Evolutionary conservation across 2,888 invertebrate genomes (phyloP).

Genomic region (Lasius platythorax): DNA sequence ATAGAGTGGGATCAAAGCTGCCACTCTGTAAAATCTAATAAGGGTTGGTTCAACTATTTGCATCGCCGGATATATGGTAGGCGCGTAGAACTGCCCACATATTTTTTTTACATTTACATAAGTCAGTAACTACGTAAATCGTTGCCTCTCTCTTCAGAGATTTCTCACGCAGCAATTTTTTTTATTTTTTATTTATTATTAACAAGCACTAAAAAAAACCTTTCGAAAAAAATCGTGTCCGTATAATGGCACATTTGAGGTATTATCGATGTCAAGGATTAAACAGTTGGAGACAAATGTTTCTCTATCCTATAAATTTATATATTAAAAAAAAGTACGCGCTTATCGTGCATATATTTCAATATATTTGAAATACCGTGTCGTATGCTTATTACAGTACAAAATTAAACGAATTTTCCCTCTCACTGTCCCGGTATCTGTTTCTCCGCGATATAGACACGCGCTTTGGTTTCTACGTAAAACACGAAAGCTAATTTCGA

Average conservation of each 20-base stretch:
- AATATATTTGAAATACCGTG: neutral
- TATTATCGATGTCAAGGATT: neutral
- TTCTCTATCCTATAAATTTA: neutral
- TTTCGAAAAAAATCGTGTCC: neutral
- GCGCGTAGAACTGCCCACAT: slow-evolving; percentile 19
- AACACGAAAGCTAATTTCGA: slow-evolving; percentile 65
- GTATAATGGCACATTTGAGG: neutral
- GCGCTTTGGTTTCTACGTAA: slow-evolving; percentile 16
- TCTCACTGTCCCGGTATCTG: too few relatives aligned
- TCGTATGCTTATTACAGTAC: too few relatives aligned
- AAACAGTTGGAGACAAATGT: neutral
- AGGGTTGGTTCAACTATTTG: slow-evolving; percentile 37
- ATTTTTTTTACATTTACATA: slow-evolving; percentile 20
- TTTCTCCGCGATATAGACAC: neutral
- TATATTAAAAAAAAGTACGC: neutral
- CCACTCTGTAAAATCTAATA: slow-evolving; percentile 20
- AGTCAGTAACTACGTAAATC: slow-evolving; percentile 6
- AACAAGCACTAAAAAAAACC: neutral
- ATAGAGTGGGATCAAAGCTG: slow-evolving; percentile 17
- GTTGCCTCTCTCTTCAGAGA: neutral
- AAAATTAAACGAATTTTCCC: neutral
- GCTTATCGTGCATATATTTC: neutral
- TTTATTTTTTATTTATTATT: slow-evolving; percentile 2
- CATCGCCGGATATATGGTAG: slow-evolving; percentile 33
- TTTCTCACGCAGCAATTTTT: neutral